Conservation (phyloP, 2,888 invertebrate species). For the Ormia ochracea region DNA sequence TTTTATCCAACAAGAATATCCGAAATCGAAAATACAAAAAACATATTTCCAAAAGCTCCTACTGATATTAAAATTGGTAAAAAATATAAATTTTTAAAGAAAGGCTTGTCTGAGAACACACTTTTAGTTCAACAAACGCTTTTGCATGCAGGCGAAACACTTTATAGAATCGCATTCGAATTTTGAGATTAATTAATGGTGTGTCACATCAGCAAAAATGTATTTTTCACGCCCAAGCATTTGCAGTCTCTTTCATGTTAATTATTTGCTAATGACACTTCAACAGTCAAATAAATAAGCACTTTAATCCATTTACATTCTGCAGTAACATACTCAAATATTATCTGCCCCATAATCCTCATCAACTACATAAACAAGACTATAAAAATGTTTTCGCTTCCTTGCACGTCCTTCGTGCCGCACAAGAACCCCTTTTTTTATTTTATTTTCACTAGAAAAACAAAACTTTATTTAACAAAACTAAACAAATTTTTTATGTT, state of each 20-base stretch:
- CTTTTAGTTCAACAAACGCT: too few relatives aligned
- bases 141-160: too few relatives aligned
- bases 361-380: slow-evolving; percentile 45
- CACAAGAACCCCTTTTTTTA: background rate
- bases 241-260: background rate
- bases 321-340: slow-evolving; percentile 18
- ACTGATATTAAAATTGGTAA: too few relatives aligned
- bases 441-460: background rate
- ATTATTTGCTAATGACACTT: slow-evolving; percentile 49
- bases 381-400: slow-evolving; percentile 40
- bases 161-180: too few relatives aligned
- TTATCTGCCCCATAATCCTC: slow-evolving; percentile 9
- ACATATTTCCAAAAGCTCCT: too few relatives aligned
- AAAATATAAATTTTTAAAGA: too few relatives aligned
- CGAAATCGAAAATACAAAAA: too few relatives aligned
- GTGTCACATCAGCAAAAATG: background rate
- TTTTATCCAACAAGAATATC: too few relatives aligned
- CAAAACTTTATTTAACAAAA: background rate
- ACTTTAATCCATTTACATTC: background rate
- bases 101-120: too few relatives aligned
- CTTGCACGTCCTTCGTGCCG: background rate
- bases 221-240: background rate
- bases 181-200: too few relatives aligned
- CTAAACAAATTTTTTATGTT: slow-evolving; percentile 50
- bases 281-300: slow-evolving; percentile 17